Evolutionary conservation across 92 coral and sea anemone species (phyloP), one percentile per base, ranked within the genome.

Genomic region (Pocillopora meandrina): DNA sequence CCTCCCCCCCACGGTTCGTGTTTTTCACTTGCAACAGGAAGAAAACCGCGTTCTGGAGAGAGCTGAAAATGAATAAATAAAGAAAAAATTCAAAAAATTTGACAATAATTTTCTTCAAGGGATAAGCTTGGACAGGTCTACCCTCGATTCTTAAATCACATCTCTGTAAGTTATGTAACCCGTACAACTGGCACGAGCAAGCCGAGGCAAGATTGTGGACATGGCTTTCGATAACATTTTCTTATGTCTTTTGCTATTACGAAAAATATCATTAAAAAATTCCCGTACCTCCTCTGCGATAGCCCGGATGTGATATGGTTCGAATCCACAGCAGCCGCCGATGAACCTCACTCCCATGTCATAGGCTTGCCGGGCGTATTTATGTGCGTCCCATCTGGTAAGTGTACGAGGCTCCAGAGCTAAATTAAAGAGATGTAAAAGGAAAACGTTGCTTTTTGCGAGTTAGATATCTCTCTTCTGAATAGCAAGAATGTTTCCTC

Each of bases 261-360:
- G 52, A 42, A 42, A 42, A 42, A 42, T 42, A 3, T 42, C 52
- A 42, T 42, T 7, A 7, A 3, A 42, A 42, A 34, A 0, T 18
- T 59, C 20, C 31, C 86, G 23, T 65, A 95, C 98, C 94, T 95
- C 95, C 72, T 95, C 98, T 10, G 98, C 94, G 49, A 95, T 94
- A 59, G 98, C 98, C 65, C 98, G 86, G 64, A 92, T 90, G 75
- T 95, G 98, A 77, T 95, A 93, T 16, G 98, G 89, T 55, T 92
- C 93, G 79, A 95, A 95, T 57, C 98, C 98, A 85, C 98, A 95
- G 68, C 95, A 95, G n/a, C 95, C 95, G 14, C 98, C 98, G 60
- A 95, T 87, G 75, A 86, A 95, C 59, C 95, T 83, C 58, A 92
- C 82, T n/a, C 95, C 98, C 85, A 92, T 35, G n/a, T 90, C 91